Evolutionary conservation across 2,113 vertebrate genomes (phyloP).

Genomic region (Romanogobio albipinnatus): DNA sequence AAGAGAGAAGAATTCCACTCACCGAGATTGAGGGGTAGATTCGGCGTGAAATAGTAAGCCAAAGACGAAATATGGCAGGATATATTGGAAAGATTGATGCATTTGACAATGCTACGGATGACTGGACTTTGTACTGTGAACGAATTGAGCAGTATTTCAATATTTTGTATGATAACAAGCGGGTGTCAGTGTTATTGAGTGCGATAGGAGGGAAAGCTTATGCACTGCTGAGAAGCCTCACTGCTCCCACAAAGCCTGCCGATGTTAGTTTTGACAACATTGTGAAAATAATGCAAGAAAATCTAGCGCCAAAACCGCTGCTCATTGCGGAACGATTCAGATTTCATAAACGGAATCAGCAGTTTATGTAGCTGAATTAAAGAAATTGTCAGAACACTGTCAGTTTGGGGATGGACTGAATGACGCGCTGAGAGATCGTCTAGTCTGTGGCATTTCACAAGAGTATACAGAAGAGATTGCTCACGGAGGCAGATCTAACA

Average conservation of each 20-base stretch:
- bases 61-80: too few relatives aligned
- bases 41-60: too few relatives aligned
- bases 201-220: slow-evolving; percentile 19
- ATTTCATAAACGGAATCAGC: too few relatives aligned
- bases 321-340: too few relatives aligned
- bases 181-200: slow-evolving; percentile 25
- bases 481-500: slow-evolving; percentile 14
- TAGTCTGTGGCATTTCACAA: slow-evolving; percentile 26
- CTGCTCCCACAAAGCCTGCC: background rate
- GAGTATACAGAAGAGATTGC: slow-evolving; percentile 18
- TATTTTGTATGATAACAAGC: background rate
- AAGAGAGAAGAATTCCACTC: too few relatives aligned
- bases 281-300: too few relatives aligned
- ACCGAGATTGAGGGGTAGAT: too few relatives aligned
- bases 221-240: background rate
- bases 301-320: too few relatives aligned
- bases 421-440: slow-evolving; percentile 7
- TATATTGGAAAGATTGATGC: too few relatives aligned
- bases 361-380: too few relatives aligned
- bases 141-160: background rate
- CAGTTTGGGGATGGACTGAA: slow-evolving; percentile 21
- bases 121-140: slow-evolving; percentile 4
- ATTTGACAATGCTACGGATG: background rate
- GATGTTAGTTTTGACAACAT: too few relatives aligned
- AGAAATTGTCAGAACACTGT: slow-evolving; percentile 24